Evolutionary conservation across 92 coral and sea anemone species (phyloP).

Genomic region (Diadumene lineata): DNA sequence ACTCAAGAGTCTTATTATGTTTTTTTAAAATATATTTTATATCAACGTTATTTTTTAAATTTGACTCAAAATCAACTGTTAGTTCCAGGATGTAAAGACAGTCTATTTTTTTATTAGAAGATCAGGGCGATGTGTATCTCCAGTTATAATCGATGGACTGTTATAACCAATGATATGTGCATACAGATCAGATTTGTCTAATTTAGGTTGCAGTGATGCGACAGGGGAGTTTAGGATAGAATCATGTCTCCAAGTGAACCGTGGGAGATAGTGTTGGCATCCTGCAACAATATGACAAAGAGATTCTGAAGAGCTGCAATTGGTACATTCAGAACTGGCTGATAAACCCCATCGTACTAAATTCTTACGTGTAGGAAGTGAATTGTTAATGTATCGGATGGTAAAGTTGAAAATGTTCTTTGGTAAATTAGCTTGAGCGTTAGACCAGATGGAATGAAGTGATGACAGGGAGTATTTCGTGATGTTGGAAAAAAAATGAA

Average conservation of each 20-base stretch:
- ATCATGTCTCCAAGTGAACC: conserved; percentile 50
- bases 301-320: conserved; percentile 8
- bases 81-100: too few relatives aligned
- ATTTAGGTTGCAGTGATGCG: conserved; percentile 11
- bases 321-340: conserved; percentile 28
- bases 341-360: conserved; percentile 31
- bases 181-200: conserved; percentile 10
- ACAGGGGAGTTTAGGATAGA: conserved; percentile 30
- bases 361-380: too few relatives aligned
- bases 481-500: conserved; percentile 39
- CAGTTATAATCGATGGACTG: conserved; percentile 30
- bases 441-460: conserved; percentile 36
- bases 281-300: conserved; percentile 49
- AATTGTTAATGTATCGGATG: conserved; percentile 32
- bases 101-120: background rate
- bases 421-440: conserved; percentile 25
- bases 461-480: conserved; percentile 6
- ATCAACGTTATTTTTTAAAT: too few relatives aligned
- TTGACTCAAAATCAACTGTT: too few relatives aligned
- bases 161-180: conserved; percentile 12
- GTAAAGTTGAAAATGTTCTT: conserved; percentile 36
- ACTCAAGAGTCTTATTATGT: too few relatives aligned
- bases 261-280: conserved; percentile 44
- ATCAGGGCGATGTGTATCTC: conserved; percentile 27
- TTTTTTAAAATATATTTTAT: too few relatives aligned